phyloP scores from a whole-genome alignment of 2,797 vertebrate genomes.

The Austrolebias charrua region DNA sequence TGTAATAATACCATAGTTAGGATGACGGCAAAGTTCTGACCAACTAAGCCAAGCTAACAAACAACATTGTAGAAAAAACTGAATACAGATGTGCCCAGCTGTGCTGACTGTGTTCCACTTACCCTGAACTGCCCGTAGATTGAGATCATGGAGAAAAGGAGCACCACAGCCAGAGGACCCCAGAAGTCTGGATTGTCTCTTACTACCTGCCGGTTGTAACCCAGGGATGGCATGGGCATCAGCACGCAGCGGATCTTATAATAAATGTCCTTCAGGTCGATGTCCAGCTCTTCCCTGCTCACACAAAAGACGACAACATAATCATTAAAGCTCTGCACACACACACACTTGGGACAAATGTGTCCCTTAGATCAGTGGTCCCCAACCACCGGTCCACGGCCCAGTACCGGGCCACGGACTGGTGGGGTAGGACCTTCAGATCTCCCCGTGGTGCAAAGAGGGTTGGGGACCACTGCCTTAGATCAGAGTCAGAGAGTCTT shows the following conservation, averaged over 20 bases:
- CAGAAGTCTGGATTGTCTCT: slow-evolving; percentile 99
- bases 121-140: slow-evolving; percentile 98
- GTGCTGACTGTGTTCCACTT: slow-evolving; percentile 51
- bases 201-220: slow-evolving; percentile 97
- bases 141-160: slow-evolving; percentile 99
- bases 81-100: neutral
- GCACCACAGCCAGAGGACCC: slow-evolving; percentile 95
- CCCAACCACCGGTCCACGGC: too few species aligned
- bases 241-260: slow-evolving; percentile 98
- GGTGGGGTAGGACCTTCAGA: too few species aligned
- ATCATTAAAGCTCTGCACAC: too few species aligned
- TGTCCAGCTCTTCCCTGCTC: slow-evolving; percentile 92
- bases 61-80: neutral
- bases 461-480: too few species aligned
- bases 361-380: too few species aligned
- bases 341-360: neutral
- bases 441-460: too few species aligned
- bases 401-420: too few species aligned
- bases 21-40: too few species aligned
- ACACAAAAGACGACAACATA: slow-evolving; percentile 6
- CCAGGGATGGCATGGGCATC: slow-evolving; percentile 99
- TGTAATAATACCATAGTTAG: too few species aligned
- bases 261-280: slow-evolving; percentile 98
- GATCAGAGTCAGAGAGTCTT: too few species aligned
- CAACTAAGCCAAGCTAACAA: too few species aligned